Evolutionary conservation across 2,797 vertebrate species (phyloP).

Genomic region (Botia kubotai): DNA sequence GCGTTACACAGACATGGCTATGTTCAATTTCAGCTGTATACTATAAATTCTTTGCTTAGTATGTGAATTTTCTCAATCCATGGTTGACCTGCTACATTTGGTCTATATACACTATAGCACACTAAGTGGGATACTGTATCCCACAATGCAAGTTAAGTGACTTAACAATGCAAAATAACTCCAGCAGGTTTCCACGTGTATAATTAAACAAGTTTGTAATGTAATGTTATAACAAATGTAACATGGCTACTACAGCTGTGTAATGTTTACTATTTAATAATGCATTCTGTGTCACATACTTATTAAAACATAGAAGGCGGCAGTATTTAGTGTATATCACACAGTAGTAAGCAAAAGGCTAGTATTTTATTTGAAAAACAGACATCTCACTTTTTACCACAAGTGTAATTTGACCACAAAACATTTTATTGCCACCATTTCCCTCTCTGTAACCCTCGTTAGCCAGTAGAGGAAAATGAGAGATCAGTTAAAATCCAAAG

Average conservation of each 20-base stretch:
- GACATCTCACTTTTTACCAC: slow-evolving; percentile 4
- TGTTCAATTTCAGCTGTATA: too few species aligned
- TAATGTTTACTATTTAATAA: neutral
- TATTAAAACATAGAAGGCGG: neutral
- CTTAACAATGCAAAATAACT: neutral
- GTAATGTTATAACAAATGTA: too few species aligned
- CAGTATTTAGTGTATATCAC: neutral
- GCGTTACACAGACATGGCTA: too few species aligned
- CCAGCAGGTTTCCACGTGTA: too few species aligned
- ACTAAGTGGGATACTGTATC: neutral
- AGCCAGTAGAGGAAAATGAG: slow-evolving; percentile 67
- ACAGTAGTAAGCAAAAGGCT: neutral
- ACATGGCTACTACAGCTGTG: too few species aligned
- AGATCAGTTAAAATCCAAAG: slow-evolving; percentile 78
- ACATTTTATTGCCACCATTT: slow-evolving; percentile 53
- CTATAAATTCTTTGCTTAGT: neutral
- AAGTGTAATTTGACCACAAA: slow-evolving; percentile 34
- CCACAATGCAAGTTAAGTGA: neutral
- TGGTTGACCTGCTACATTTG: neutral
- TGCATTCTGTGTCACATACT: neutral
- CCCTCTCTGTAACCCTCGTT: slow-evolving; percentile 67
- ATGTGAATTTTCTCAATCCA: neutral
- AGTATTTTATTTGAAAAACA: neutral
- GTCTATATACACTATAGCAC: neutral
- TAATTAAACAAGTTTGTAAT: too few species aligned